Conservation (phyloP, 2,797 vertebrate genomes). For the Pipistrellus nathusii region DNA sequence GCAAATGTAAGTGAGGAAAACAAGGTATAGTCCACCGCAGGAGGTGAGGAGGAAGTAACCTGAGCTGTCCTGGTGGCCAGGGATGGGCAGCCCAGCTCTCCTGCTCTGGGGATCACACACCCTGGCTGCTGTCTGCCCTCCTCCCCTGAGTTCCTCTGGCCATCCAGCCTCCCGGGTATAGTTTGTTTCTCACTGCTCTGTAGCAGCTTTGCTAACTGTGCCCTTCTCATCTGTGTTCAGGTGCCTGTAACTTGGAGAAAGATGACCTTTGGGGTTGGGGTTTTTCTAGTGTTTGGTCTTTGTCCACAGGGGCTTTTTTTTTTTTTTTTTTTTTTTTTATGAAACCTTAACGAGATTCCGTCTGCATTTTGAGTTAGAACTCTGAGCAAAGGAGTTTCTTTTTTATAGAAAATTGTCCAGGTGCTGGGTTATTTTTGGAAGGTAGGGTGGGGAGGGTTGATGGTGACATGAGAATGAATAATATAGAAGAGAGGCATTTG, state of each 20-base stretch:
- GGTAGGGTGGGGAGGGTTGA: not conserved
- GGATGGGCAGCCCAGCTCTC: not conserved
- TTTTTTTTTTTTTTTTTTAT: not conserved
- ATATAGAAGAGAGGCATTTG: constrained; percentile 38
- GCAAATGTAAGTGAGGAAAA: constrained; percentile 73
- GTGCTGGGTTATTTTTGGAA: constrained; percentile 71
- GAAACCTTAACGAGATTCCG: constrained; percentile 61
- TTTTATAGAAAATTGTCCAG: constrained; percentile 74
- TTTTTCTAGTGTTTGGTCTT: constrained; percentile 77
- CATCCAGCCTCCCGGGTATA: not conserved
- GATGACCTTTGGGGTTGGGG: constrained; percentile 72
- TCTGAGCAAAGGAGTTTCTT: constrained; percentile 68
- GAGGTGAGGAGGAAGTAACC: constrained; percentile 62
- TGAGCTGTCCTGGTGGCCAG: not conserved
- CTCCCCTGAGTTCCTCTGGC: not conserved
- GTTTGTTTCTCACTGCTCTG: constrained; percentile 2
- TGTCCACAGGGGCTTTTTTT: constrained; percentile 47
- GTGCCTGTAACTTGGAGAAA: constrained; percentile 60
- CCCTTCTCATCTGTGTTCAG: constrained; percentile 66
- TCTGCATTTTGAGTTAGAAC: constrained; percentile 79
- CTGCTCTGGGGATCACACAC: not conserved
- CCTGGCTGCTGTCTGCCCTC: not conserved
- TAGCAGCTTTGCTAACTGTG: not conserved
- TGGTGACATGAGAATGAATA: constrained; percentile 42
- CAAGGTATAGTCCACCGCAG: constrained; percentile 56